Conservation (phyloP, 2,888 invertebrate genomes). For the Ophonus ardosiacus region DNA sequence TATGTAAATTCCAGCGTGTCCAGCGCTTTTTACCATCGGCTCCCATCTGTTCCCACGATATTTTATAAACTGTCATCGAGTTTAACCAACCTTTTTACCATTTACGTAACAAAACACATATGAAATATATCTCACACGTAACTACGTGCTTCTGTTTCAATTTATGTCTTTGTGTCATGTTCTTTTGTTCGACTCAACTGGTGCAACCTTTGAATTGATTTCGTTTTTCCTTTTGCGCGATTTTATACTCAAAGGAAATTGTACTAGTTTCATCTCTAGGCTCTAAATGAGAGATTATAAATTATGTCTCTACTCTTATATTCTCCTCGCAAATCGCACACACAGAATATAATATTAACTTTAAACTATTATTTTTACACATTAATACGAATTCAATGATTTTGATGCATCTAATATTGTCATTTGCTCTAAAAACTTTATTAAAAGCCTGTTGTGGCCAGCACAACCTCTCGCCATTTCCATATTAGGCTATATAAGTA, state of each 20-base stretch:
- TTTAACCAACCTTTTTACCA: conserved; percentile 55
- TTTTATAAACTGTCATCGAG: conserved; percentile 56
- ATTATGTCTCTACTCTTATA: not conserved
- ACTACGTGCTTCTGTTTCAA: conserved; percentile 56
- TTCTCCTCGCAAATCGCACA: not conserved
- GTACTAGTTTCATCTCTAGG: not conserved
- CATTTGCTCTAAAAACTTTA: no score
- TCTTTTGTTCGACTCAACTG: conserved; percentile 20
- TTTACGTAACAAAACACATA: conserved; percentile 53
- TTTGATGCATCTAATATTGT: no score
- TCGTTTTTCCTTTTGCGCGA: not conserved
- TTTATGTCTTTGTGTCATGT: conserved; percentile 48
- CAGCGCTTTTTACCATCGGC: conserved; percentile 5
- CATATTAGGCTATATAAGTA: no score
- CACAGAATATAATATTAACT: no score
- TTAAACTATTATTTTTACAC: no score
- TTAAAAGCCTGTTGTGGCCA: no score
- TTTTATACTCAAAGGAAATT: not conserved
- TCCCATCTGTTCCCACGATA: conserved; percentile 52
- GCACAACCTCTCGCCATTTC: no score
- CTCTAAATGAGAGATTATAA: not conserved
- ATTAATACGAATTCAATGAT: no score
- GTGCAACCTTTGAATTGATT: conserved; percentile 33
- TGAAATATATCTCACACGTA: conserved; percentile 53
- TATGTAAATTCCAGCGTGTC: conserved; percentile 28